A percentile compares a stretch with the other conserved stretches of the same genome.
Evolutionary conservation across 2,797 vertebrate genomes (phyloP).

Genomic region (Mycteria americana): DNA sequence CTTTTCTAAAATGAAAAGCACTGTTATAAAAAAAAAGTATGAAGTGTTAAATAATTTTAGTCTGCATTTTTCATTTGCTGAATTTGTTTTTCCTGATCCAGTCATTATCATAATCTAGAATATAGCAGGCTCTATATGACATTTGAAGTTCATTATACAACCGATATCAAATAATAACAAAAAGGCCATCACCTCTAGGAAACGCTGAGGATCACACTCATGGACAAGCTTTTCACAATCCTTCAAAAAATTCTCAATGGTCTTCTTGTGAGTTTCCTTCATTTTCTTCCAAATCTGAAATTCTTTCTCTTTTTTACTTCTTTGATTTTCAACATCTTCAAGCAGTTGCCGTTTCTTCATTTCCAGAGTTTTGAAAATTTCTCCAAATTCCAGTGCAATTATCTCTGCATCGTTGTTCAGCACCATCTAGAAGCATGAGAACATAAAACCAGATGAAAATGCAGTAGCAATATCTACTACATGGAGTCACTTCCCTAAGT

Average conservation of each 20-base stretch:
- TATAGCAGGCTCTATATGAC: background rate
- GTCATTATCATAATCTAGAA: background rate
- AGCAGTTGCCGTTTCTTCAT: conserved; percentile 59
- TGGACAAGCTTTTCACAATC: conserved; percentile 71
- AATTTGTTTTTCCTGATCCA: background rate
- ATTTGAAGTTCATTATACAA: background rate
- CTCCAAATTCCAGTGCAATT: conserved; percentile 55
- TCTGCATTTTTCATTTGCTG: background rate
- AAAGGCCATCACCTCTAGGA: conserved; percentile 68
- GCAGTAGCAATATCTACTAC: background rate
- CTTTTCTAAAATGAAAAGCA: background rate
- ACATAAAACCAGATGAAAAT: background rate
- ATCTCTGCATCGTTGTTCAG: conserved; percentile 52
- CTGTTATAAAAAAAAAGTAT: background rate
- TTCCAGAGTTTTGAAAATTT: conserved; percentile 62
- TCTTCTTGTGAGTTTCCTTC: conserved; percentile 65
- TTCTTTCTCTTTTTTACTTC: conserved; percentile 52
- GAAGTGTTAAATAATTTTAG: background rate
- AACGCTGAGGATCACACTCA: conserved; percentile 67
- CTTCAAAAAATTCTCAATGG: conserved; percentile 63
- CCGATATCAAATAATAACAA: background rate
- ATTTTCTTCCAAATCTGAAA: conserved; percentile 66
- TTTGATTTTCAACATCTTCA: conserved; percentile 62
- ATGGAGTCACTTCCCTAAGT: background rate
- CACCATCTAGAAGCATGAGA: background rate